phyloP scores from a whole-genome alignment of 2,797 vertebrate species.

The Lophotriccus pileatus region DNA sequence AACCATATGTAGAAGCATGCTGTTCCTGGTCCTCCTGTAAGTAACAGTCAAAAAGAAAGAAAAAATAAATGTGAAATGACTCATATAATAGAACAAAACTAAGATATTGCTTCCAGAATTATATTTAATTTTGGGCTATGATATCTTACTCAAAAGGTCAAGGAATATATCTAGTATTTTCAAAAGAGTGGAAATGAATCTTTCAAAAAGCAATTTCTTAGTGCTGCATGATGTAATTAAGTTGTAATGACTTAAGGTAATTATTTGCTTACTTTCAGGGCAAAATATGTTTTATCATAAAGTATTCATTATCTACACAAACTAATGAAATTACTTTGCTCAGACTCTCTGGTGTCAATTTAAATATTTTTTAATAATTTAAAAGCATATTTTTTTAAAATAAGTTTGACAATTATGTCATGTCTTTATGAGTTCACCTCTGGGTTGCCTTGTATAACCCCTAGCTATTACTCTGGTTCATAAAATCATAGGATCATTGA shows the following conservation, averaged over 20 bases:
- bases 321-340: conserved; percentile 53
- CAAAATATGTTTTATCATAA: conserved; percentile 57
- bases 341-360: conserved; percentile 23
- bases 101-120: conserved; percentile 36
- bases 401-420: neutral
- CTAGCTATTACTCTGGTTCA: neutral
- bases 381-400: neutral
- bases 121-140: conserved; percentile 47
- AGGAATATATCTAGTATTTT: conserved; percentile 41
- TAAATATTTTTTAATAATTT: conserved; percentile 16
- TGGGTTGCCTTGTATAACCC: neutral
- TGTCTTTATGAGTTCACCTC: neutral
- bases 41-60: conserved; percentile 8
- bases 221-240: conserved; percentile 46
- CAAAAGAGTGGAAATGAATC: conserved; percentile 57
- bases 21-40: neutral
- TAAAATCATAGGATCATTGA: neutral
- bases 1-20: neutral
- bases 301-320: conserved; percentile 50
- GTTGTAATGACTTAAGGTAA: conserved; percentile 44
- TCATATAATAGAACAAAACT: conserved; percentile 20
- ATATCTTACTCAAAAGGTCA: conserved; percentile 60
- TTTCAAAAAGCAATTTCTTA: conserved; percentile 41
- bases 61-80: conserved; percentile 22
- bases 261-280: conserved; percentile 16